Base-by-base conservation (phyloP, 2,113 vertebrate genomes). In the Gila orcuttii region DNA sequence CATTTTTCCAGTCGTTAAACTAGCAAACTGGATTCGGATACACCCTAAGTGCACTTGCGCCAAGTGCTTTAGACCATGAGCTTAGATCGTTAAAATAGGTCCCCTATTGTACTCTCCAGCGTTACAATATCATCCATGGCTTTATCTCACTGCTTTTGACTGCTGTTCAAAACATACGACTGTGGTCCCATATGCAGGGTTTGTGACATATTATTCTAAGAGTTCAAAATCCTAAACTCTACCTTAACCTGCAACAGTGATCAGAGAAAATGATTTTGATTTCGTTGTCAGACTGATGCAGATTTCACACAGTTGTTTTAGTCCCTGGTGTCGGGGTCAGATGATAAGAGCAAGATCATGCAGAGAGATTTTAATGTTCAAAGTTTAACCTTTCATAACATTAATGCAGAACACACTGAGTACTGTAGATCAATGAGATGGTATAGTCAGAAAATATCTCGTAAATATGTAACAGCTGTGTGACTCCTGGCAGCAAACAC, bases 401-500 rank as follows among this genome's bases (percentile, higher is more conserved):
- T 85, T 86, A 87, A 83, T 79, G 45, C 76, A 62, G 21, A 15
- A 59, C 55, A 66, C 28, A 42, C 47, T 8, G 66, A 80, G 87
- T 1, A 19, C 45, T 52, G 74, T 28, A 75, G 31, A 85, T 81
- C n/a, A 76, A 79, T 60, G 52, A 47, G 36, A 88, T 13, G n/a
- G 68, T 60, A 31, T 82, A 89, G 79, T 52, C 66, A 52, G 77
- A 76, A 84, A 87, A 86, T 66, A 84, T 90, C 64, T 73, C 15
- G 13, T 55, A 86, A 90, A 90, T 89, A 88, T 31, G 69, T 64
- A 62, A 47, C 90, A 91, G 87, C 85, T 80, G 86, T 15, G 62
- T 47, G 31, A 86, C 25, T 84, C 45, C 76, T 42, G 84, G 42
- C 75, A 64, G 68, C 64, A 59, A 80, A 69, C 76, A 69, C 71